These are phyloP conservation scores for Homarus americanus DNA, from an alignment of 1,140 invertebrate species.

Conservation along the genomic window DNA sequence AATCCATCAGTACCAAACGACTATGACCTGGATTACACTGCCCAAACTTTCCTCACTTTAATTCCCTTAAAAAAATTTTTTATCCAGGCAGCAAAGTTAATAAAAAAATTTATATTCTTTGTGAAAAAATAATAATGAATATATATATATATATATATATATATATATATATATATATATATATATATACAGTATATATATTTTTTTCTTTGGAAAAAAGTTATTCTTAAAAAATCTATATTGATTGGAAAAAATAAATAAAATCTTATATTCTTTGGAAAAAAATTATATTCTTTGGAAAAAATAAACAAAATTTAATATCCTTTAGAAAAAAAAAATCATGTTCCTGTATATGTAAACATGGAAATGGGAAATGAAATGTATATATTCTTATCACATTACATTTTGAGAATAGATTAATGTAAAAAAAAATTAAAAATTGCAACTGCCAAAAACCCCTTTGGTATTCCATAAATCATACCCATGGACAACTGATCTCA, in stretches of 20 bases:
- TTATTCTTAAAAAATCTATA: not conserved
- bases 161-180: too few species aligned
- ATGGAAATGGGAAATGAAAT: too few species aligned
- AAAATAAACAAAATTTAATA: not conserved
- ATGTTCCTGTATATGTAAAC: too few species aligned
- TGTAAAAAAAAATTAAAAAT: not conserved
- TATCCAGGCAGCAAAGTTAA: not conserved
- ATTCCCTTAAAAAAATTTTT: not conserved
- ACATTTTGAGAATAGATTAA: too few species aligned
- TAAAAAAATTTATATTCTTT: not conserved
- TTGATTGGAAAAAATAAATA: not conserved
- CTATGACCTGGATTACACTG: not conserved
- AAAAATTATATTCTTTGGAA: too few species aligned
- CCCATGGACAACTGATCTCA: slow-evolving; percentile 13
- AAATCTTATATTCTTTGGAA: too few species aligned
- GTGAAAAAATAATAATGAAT: not conserved
- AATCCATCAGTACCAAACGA: slow-evolving; percentile 34
- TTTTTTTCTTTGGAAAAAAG: not conserved
- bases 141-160: too few species aligned
- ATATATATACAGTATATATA: too few species aligned
- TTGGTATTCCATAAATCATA: slow-evolving; percentile 6
- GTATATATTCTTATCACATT: too few species aligned
- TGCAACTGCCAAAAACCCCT: not conserved
- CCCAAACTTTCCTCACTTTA: slow-evolving; percentile 8
- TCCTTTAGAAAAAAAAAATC: not conserved